Percentiles rank a stretch among this genome's conserved stretches.
phyloP scores from a whole-genome alignment of 2,113 vertebrate species.

The Cololabis saira region DNA sequence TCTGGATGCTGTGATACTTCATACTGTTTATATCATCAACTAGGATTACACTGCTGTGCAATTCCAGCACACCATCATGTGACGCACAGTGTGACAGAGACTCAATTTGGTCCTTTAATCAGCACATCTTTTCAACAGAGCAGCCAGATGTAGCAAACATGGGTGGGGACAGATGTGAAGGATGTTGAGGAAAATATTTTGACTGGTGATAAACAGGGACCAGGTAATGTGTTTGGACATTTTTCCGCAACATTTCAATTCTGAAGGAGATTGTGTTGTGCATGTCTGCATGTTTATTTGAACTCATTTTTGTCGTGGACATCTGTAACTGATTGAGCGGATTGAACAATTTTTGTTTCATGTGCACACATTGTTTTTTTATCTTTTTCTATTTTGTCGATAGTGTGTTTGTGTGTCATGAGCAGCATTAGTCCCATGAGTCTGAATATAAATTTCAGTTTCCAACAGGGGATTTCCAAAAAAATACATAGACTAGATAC shows the following conservation, averaged over 20 bases:
- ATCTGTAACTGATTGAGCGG: conserved; percentile 59
- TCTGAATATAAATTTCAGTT: no score
- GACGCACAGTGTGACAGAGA: conserved; percentile 52
- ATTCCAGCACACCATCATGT: conserved; percentile 39
- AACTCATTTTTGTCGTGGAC: conserved; percentile 37
- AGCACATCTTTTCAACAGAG: conserved; percentile 62
- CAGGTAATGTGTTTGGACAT: conserved; percentile 76
- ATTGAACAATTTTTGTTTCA: neutral
- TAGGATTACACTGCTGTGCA: conserved; percentile 52
- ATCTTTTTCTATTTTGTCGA: neutral
- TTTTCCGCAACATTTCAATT: conserved; percentile 68
- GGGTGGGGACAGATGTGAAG: conserved; percentile 61
- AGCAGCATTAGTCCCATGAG: no score
- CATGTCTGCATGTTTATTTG: conserved; percentile 46
- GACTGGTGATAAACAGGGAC: conserved; percentile 71
- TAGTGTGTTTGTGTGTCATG: neutral
- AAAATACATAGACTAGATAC: no score
- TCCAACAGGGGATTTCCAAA: no score
- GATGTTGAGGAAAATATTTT: conserved; percentile 72
- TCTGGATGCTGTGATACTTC: conserved; percentile 27
- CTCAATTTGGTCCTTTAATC: conserved; percentile 70
- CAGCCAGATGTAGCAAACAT: conserved; percentile 44
- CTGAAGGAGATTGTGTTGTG: conserved; percentile 44
- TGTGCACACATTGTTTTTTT: neutral
- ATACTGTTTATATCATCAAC: conserved; percentile 62